Percentiles rank a stretch among this genome's conserved stretches.
Conservation (phyloP, 2,113 vertebrate species). For the Anser cygnoides region DNA sequence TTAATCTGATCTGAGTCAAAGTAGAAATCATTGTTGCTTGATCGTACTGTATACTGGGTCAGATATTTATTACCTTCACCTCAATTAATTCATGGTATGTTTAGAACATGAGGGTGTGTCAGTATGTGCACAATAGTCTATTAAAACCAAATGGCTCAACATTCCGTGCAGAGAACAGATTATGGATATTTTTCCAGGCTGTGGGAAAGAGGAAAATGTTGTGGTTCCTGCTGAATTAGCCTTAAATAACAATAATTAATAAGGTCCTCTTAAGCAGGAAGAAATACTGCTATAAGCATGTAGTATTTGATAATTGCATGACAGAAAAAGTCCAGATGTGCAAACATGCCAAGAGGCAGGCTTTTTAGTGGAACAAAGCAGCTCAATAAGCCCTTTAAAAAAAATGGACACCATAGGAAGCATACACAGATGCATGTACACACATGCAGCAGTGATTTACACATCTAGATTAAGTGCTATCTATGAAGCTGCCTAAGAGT, state of each 20-base stretch:
- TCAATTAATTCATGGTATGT: background rate
- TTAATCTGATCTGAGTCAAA: background rate
- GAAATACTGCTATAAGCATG: background rate
- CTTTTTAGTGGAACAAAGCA: background rate
- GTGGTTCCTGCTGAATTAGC: background rate
- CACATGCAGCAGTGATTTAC: background rate
- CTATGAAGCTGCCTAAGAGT: background rate
- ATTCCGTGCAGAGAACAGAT: background rate
- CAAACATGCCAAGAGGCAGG: background rate
- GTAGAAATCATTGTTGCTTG: background rate
- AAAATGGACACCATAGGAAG: background rate
- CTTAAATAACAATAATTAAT: background rate
- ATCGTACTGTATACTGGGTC: background rate
- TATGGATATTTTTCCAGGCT: background rate
- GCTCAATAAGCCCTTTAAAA: background rate
- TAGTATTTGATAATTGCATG: background rate
- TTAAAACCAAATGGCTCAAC: background rate
- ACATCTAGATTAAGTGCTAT: background rate
- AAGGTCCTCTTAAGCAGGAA: background rate
- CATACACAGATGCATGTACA: background rate
- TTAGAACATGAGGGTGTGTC: background rate
- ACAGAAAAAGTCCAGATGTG: slow-evolving; percentile 13
- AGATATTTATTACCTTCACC: background rate
- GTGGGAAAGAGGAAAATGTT: background rate
- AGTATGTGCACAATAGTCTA: background rate